Evolutionary conservation across 2,888 invertebrate species (phyloP), one percentile per base, ranked within the genome.

Genomic region (Diploptera punctata): DNA sequence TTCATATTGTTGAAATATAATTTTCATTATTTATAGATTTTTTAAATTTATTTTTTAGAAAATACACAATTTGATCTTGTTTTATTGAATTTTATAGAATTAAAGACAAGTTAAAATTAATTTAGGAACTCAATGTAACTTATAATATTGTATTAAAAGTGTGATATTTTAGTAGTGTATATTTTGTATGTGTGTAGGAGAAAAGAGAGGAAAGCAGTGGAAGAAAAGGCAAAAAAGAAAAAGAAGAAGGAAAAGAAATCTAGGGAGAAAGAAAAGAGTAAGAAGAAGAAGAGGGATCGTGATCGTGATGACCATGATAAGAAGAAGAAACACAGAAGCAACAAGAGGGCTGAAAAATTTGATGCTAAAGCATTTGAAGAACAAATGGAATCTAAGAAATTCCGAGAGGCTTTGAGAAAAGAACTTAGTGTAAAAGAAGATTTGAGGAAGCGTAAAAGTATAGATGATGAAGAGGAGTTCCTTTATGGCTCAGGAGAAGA

Each of bases 241-340:
- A 85, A 85, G 79, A 85, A 85, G 78, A 84, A 85, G 77, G 83
- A 85, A 77, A 84, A 84, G 52, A 87, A 86, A 80, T 54, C 74
- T 5, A 68, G 70, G 47, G 74, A 74, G 18, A 74, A 73, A 31
- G 69, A 72, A 26, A 31, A 67, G 49, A 77, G 77, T 52, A 89
- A 89, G 82, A 91, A 88, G 82, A 92, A 92, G 82, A 91, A 92
- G 82, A 88, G 91, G 80, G 90, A 91, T 82, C 87, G 90, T 73
- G 91, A 92, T 78, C 89, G 89, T 77, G 87, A 88, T 76, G 89
- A 89, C 72, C 85, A 87, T 70, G 91, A 92, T 77, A 91, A 86
- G 21, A 83, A 85, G 77, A 83, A 85, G 78, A 83, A 84, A 77
- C 81, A 26, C 85, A 86, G 77, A 38, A 70, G 76, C 49, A 69